Evolutionary conservation across 2,113 vertebrate species (phyloP).

Genomic region (Vidua chalybeata): DNA sequence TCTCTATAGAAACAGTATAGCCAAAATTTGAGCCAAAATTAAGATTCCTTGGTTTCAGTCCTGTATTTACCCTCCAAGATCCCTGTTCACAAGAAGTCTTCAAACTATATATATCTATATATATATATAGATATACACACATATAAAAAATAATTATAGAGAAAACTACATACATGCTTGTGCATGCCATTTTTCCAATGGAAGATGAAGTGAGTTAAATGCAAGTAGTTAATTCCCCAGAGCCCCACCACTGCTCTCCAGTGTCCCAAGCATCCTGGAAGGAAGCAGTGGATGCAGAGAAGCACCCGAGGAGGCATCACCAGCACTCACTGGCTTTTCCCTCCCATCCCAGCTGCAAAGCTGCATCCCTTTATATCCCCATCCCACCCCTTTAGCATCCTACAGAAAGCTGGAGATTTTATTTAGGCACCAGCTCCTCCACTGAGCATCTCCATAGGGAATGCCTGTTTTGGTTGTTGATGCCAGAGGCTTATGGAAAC

Average conservation of each 20-base stretch:
- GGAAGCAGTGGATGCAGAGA: not conserved
- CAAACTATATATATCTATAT: not conserved
- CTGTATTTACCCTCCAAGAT: slow-evolving; percentile 71
- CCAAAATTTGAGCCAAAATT: slow-evolving; percentile 93
- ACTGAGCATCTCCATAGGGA: not conserved
- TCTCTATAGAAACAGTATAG: slow-evolving; percentile 96
- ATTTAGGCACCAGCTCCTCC: not conserved
- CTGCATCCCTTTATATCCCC: not conserved
- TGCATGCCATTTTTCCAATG: not conserved
- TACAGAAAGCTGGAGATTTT: not conserved
- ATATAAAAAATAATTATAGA: not conserved
- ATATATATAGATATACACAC: not conserved
- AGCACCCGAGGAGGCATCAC: not conserved
- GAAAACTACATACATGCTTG: not conserved
- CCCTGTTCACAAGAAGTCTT: slow-evolving; percentile 66
- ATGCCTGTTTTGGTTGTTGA: rapidly evolving
- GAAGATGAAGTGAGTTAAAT: slow-evolving; percentile 47
- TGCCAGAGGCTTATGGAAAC: not conserved
- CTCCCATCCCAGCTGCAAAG: not conserved
- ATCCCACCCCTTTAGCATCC: not conserved
- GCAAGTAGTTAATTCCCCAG: slow-evolving; percentile 58
- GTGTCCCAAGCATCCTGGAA: slow-evolving; percentile 10
- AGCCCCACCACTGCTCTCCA: not conserved
- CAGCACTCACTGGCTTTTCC: not conserved
- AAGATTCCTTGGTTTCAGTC: slow-evolving; percentile 86